These are phyloP conservation scores for Spheniscus humboldti DNA, from an alignment of 2,797 vertebrate genomes.

Conservation along the genomic window DNA sequence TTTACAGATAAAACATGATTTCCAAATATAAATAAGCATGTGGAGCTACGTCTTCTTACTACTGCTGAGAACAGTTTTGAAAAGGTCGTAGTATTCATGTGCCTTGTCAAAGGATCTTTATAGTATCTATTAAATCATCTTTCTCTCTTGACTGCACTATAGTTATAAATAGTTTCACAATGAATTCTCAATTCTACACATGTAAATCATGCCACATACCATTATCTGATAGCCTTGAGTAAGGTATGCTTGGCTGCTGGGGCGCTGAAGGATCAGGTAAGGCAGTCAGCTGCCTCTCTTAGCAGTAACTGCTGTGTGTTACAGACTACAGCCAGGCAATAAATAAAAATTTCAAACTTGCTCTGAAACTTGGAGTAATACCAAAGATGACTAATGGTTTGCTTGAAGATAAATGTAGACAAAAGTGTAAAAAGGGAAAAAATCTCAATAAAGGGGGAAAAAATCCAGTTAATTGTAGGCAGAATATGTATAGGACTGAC, in stretches of 20 bases:
- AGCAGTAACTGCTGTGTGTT: slow-evolving; percentile 30
- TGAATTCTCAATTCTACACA: slow-evolving; percentile 60
- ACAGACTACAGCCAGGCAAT: slow-evolving; percentile 20
- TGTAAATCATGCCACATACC: slow-evolving; percentile 57
- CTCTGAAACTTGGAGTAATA: slow-evolving; percentile 29
- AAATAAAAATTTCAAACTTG: slow-evolving; percentile 58
- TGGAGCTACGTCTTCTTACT: not conserved
- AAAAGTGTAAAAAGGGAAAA: not conserved
- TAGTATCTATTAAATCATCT: slow-evolving; percentile 53
- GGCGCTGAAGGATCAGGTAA: slow-evolving; percentile 3
- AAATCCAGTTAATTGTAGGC: not conserved
- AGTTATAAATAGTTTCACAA: slow-evolving; percentile 63
- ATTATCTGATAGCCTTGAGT: slow-evolving; percentile 66
- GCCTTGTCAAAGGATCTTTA: slow-evolving; percentile 53
- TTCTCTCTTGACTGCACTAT: not conserved
- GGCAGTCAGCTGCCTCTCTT: slow-evolving; percentile 38
- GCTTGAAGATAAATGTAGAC: slow-evolving; percentile 5
- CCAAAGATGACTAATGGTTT: slow-evolving; percentile 46
- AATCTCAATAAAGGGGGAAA: not conserved
- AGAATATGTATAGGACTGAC: not conserved
- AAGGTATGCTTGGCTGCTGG: slow-evolving; percentile 31
- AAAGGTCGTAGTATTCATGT: slow-evolving; percentile 45
- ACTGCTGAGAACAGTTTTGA: not conserved
- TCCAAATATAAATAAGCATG: slow-evolving; percentile 34
- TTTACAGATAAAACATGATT: slow-evolving; percentile 44